Evolutionary conservation across 35 echinoderm and acorn worm genomes (phyloP).

Genomic region (Acanthaster planci): DNA sequence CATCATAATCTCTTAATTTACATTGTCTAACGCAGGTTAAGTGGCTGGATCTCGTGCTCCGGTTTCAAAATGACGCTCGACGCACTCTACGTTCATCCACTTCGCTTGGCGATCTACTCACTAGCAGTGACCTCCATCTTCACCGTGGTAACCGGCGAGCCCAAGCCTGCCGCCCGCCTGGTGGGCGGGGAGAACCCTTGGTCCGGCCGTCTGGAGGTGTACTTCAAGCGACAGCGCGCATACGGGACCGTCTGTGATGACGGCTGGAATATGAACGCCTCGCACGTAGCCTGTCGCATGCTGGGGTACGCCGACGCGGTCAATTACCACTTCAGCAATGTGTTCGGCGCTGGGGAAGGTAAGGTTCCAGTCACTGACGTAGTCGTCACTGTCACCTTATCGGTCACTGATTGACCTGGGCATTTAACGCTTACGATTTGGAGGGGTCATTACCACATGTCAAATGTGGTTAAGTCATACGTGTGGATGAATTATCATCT

Average conservation of each 20-base stretch:
- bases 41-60: too few relatives aligned
- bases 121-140: neutral
- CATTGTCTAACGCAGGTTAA: too few relatives aligned
- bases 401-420: too few relatives aligned
- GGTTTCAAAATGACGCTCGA: too few relatives aligned
- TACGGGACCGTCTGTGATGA: constrained; percentile 77
- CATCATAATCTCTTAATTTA: too few relatives aligned
- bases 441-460: too few relatives aligned
- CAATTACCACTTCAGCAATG: constrained; percentile 49
- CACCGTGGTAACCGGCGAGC: neutral
- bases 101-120: neutral
- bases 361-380: neutral
- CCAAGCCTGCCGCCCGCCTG: constrained; percentile 19
- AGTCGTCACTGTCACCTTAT: too few relatives aligned
- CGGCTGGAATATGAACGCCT: constrained; percentile 55
- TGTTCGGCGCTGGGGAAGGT: constrained; percentile 61
- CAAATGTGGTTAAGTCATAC: too few relatives aligned
- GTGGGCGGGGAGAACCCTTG: neutral
- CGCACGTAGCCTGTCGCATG: constrained; percentile 66
- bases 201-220: constrained; percentile 66
- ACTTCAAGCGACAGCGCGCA: constrained; percentile 6
- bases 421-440: too few relatives aligned
- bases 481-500: too few relatives aligned
- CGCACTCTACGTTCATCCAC: neutral
- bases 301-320: constrained; percentile 50